phyloP scores from a whole-genome alignment of 2,113 vertebrate species.

The Pao palembangensis region DNA sequence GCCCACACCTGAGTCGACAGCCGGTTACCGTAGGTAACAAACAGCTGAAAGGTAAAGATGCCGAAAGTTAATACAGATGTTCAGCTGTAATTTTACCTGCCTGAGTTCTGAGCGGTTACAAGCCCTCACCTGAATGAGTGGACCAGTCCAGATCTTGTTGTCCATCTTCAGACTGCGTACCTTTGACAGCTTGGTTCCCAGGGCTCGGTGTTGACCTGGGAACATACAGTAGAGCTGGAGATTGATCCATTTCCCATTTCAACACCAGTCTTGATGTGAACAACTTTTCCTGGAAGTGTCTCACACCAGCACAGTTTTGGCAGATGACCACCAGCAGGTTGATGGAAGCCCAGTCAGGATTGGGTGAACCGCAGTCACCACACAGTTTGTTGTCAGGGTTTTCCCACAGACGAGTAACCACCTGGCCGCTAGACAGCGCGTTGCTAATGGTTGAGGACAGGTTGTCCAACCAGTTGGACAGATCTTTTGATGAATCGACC shows the following conservation, averaged over 20 bases:
- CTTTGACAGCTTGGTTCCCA: slow-evolving; percentile 70
- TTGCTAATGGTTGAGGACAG: slow-evolving; percentile 60
- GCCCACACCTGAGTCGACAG: slow-evolving; percentile 74
- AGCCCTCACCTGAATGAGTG: slow-evolving; percentile 3
- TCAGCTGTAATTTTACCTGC: slow-evolving; percentile 41
- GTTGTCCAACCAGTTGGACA: slow-evolving; percentile 56
- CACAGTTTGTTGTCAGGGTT: slow-evolving; percentile 74
- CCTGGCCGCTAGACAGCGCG: slow-evolving; percentile 73
- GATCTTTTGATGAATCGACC: slow-evolving; percentile 67
- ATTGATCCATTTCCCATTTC: not conserved
- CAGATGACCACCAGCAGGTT: slow-evolving; percentile 78
- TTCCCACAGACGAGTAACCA: slow-evolving; percentile 69
- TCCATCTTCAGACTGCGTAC: slow-evolving; percentile 76
- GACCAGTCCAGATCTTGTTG: slow-evolving; percentile 76
- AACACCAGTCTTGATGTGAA: no score
- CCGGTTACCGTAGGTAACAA: slow-evolving; percentile 69
- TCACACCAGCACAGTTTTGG: slow-evolving; percentile 71
- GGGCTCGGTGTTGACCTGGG: slow-evolving; percentile 67
- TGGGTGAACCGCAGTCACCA: slow-evolving; percentile 66
- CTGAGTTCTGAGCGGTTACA: slow-evolving; percentile 30
- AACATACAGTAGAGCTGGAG: slow-evolving; percentile 4
- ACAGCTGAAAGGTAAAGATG: slow-evolving; percentile 59
- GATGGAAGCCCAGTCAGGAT: slow-evolving; percentile 77
- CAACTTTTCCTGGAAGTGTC: no score
- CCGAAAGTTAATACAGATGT: not conserved